A percentile compares a stretch with the other conserved stretches of the same genome.
Conservation (phyloP, 2,797 vertebrate genomes). For the Poeciliopsis presidionis region DNA sequence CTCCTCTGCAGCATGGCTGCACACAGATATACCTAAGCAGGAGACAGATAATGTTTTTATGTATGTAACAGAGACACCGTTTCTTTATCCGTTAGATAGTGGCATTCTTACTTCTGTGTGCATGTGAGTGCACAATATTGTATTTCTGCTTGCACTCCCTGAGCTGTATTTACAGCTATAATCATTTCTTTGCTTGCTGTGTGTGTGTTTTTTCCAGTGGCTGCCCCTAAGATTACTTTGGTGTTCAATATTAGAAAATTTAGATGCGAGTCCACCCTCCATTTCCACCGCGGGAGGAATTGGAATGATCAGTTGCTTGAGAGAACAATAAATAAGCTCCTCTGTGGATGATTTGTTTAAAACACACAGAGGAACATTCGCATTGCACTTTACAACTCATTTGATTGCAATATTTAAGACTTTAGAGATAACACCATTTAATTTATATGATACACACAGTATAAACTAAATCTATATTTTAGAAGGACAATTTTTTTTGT, state of each 20-base stretch:
- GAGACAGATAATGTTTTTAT: conserved; percentile 40
- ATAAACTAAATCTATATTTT: neutral
- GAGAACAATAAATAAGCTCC: conserved; percentile 57
- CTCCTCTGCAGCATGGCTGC: conserved; percentile 22
- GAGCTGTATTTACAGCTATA: conserved; percentile 37
- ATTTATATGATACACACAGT: neutral
- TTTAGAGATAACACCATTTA: conserved; percentile 5
- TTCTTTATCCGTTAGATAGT: conserved; percentile 14
- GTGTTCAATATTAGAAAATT: conserved; percentile 58
- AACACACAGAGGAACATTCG: conserved; percentile 29
- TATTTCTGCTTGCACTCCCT: conserved; percentile 3
- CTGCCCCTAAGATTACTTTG: conserved; percentile 52
- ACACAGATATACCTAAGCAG: conserved; percentile 33
- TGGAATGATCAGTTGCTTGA: conserved; percentile 57
- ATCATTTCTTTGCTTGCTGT: conserved; percentile 41
- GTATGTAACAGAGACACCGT: conserved; percentile 24
- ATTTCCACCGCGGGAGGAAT: conserved; percentile 50
- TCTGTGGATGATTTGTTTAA: conserved; percentile 51
- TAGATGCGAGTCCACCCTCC: conserved; percentile 45
- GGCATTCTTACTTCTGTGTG: neutral
- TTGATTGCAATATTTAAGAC: conserved; percentile 33
- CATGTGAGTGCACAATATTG: neutral
- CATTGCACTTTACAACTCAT: conserved; percentile 32
- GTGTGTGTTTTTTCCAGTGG: conserved; percentile 43
- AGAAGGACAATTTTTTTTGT: neutral